Conservation (phyloP, 92 coral and sea anemone genomes). For the Porites cylindrica region DNA sequence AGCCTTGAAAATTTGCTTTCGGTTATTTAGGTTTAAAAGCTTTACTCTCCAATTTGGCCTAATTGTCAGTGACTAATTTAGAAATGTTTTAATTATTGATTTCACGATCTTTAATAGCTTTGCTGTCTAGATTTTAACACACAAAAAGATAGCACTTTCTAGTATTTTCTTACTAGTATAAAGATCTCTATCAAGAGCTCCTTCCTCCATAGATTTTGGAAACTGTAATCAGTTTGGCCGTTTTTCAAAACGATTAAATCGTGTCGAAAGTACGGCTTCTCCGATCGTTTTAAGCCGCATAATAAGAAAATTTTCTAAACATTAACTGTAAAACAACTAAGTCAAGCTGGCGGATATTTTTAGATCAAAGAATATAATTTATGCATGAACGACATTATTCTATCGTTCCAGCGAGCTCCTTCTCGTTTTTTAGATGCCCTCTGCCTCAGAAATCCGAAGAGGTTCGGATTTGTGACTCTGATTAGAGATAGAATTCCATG, state of each 20-base stretch:
- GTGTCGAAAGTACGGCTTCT: neutral
- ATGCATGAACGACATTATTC: constrained; percentile 24
- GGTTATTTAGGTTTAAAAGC: neutral
- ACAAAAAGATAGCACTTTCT: neutral
- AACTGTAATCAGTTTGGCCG: neutral
- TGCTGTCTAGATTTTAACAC: neutral
- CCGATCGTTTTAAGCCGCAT: neutral
- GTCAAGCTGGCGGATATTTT: constrained; percentile 4
- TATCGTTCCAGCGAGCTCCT: neutral
- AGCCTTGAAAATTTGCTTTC: neutral
- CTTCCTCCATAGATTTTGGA: no score
- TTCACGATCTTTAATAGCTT: neutral
- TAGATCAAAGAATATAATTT: constrained; percentile 19
- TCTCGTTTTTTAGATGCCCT: neutral
- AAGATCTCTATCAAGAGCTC: no score
- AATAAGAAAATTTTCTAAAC: neutral
- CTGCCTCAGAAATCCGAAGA: neutral
- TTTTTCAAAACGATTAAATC: neutral
- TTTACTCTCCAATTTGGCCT: neutral
- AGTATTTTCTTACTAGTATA: no score
- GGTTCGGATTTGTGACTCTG: no score
- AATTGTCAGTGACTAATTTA: neutral
- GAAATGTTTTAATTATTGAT: constrained; percentile 20
- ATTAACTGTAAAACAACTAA: neutral
- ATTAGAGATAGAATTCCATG: no score